Evolutionary conservation across 2,888 invertebrate genomes (phyloP), one percentile per base, ranked within the genome.

Genomic region (Antitype chi): DNA sequence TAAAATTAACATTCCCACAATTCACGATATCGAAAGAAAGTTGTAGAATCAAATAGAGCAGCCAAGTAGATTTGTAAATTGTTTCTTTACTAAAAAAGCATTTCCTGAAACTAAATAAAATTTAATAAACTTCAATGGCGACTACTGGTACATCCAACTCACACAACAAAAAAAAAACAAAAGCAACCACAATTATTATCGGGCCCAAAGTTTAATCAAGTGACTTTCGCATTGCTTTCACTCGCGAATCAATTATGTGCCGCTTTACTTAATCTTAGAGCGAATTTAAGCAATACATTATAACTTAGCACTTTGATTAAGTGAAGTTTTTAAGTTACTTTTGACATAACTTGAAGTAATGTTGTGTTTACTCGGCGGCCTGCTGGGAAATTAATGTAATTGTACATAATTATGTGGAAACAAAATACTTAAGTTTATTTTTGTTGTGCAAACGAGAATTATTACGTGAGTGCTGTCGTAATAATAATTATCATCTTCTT

Each of bases 201-300:
- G 52, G 57, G 47, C 63, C 68, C 63, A 76, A 77, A 80, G 74
- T 84, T 87, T 88, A 88, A 89, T 88, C 85, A 88, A 84, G 70
- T 62, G 77, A 88, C 91, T 90, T 89, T 91, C 87, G 89, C 89
- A 79, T 71, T 80, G 81, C 91, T 92, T 92, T 92, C 91, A 87
- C 92, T 88, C 7, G 84, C 84, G 80, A 90, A 92, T 92, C 89
- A 91, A 91, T 91, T 91, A 89, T 76, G 63, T 70, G 67, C 77
- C 79, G 84, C 83, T 88, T 88, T 87, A 83, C 86, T 90, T 90
- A 89, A 91, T 90, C 88, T 89, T 87, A 89, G 81, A 89, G 74
- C 70, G 77, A 84, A 86, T 79, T 80, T 69, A 82, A 77, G 49
- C 68, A 74, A 81, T 73, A 43, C 23, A 28, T 73, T 72, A 73